Percentiles rank a stretch among this genome's conserved stretches.
These are phyloP conservation scores for Drosophila yakuba DNA, from an alignment of 1,140 invertebrate genomes.

Conservation along the genomic window DNA sequence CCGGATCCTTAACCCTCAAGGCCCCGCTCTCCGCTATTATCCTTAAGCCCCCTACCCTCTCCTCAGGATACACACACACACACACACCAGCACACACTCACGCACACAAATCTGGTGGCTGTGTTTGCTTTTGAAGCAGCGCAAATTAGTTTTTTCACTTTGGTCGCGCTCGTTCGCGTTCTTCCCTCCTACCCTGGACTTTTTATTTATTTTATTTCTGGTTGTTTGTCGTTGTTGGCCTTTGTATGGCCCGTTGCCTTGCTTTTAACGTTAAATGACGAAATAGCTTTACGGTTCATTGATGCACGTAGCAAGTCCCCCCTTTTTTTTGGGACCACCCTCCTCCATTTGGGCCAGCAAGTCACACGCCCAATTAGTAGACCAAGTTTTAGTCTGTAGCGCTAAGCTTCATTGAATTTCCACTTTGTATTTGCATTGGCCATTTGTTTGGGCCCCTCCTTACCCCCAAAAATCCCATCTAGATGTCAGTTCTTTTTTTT, in stretches of 20 bases:
- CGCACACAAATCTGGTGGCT: background rate
- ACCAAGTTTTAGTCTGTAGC: conserved; percentile 76
- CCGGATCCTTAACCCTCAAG: conserved; percentile 39
- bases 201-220: conserved; percentile 40
- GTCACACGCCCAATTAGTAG: conserved; percentile 82
- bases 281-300: conserved; percentile 83
- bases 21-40: conserved; percentile 3
- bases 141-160: conserved; percentile 84
- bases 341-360: conserved; percentile 36
- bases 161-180: conserved; percentile 74
- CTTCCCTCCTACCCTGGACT: conserved; percentile 37
- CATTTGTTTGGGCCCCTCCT: conserved; percentile 41
- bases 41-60: background rate
- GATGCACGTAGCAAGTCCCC: conserved; percentile 69
- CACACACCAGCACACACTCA: background rate
- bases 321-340: background rate
- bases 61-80: background rate
- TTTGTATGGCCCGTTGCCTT: conserved; percentile 64
- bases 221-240: conserved; percentile 51
- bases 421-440: conserved; percentile 79
- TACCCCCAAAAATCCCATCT: conserved; percentile 6
- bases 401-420: conserved; percentile 80
- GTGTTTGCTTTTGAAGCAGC: conserved; percentile 84
- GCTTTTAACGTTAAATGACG: conserved; percentile 83
- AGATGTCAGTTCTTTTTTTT: conserved; percentile 28